These are phyloP conservation scores for Neoarius graeffei DNA, from an alignment of 2,113 vertebrate species.

Conservation along the genomic window DNA sequence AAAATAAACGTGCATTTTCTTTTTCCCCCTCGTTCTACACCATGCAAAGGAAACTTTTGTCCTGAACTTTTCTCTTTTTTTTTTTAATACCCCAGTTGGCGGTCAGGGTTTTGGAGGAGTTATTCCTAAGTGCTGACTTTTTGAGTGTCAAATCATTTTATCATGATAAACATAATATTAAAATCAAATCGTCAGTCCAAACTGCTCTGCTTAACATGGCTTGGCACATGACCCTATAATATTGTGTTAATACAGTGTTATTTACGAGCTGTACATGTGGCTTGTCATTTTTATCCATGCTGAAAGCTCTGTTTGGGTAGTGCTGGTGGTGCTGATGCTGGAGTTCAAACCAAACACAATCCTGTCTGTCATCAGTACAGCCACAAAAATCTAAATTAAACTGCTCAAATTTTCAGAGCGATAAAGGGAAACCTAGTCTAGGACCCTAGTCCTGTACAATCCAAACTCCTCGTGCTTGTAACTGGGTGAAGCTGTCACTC, in stretches of 20 bases:
- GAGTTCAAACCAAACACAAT: neutral
- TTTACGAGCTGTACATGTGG: neutral
- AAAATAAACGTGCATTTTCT: neutral
- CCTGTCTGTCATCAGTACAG: neutral
- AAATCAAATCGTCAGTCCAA: neutral
- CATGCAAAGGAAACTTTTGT: neutral
- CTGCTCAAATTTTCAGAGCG: neutral
- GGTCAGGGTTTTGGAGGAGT: neutral
- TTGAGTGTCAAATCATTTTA: neutral
- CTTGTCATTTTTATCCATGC: neutral
- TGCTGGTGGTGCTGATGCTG: neutral
- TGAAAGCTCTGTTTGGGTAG: neutral
- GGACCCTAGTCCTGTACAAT: neutral
- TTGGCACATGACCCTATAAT: neutral
- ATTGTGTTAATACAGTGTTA: neutral
- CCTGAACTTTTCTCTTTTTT: neutral
- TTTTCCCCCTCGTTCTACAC: neutral
- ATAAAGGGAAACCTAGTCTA: neutral
- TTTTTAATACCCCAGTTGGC: too few species aligned
- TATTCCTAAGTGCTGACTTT: neutral
- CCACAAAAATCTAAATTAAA: neutral
- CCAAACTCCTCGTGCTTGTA: neutral
- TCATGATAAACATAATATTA: neutral
- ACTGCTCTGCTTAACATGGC: neutral
- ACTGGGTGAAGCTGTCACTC: constrained; percentile 27